Base-by-base conservation (phyloP, 2,888 invertebrate species). In the Troilus luridus region DNA sequence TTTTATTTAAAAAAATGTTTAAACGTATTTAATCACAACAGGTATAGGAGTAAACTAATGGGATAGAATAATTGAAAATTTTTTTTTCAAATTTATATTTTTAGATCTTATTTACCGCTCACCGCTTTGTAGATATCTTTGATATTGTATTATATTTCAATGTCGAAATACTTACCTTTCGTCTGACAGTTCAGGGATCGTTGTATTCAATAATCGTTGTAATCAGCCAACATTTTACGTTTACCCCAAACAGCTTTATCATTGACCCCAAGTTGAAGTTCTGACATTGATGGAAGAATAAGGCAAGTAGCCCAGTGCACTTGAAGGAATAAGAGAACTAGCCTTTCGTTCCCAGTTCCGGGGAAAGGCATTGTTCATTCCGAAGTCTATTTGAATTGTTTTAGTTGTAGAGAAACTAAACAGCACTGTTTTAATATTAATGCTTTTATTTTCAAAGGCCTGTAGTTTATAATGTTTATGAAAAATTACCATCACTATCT, bases 251-350 rank as follows among this genome's bases (percentile, higher is more conserved):
- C 27, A 72, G 72, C 72, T 72, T 14, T 72, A 72, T 12, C 72
- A 77, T 77, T 77, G 72, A 41, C 27, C 27, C 9, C 24, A 67
- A 12, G 64, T 64, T 12, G 10, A 14, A 27, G 72, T 77, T 17
- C 12, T 41, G 27, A 77, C 27, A 77, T 77, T 77, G 72, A 77
- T 41, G 17, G 1, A 77, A 41, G 12, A 41, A 77, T 41, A 77
- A 19, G 17, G 27, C 14, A 72, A 72, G 27, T 77, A 77, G 72
- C 27, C 17, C 72, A 77, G 17, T 77, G 72, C 27, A 41, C 72
- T 77, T 77, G 19, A 41, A 41, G 72, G 72, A 41, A 77, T 77
- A 77, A 77, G 72, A 17, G 72, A 77, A 77, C 27, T 77, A 77
- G 72, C 27, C 72, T 77, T 77, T 41, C n/a, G 72, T 17, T 27